Percentiles rank a stretch among this genome's conserved stretches.
phyloP scores from a whole-genome alignment of 2,797 vertebrate species.

The Acipenser ruthenus region DNA sequence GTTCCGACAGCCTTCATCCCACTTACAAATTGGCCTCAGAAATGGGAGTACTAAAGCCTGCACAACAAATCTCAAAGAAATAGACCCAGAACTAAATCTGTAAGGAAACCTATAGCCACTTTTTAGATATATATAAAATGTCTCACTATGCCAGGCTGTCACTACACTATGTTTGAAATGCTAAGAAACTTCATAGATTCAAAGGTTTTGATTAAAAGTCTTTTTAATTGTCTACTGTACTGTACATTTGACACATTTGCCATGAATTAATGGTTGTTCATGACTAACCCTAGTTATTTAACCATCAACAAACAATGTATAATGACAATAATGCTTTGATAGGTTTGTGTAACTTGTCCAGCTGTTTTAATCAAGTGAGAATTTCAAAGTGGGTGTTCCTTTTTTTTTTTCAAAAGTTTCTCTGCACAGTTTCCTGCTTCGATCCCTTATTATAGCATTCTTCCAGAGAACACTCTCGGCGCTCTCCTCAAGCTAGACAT shows the following conservation, averaged over 20 bases:
- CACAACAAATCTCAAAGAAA: too few species aligned
- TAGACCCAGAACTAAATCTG: too few species aligned
- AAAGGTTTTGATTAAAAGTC: too few species aligned
- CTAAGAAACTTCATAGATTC: too few species aligned
- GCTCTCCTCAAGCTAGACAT: slow-evolving; percentile 63
- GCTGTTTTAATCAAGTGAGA: background rate
- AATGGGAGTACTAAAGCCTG: too few species aligned
- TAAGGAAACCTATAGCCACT: too few species aligned
- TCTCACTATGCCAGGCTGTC: too few species aligned
- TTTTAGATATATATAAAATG: too few species aligned
- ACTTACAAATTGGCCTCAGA: too few species aligned
- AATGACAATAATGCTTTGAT: background rate
- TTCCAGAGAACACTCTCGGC: slow-evolving; percentile 58
- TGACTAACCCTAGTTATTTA: slow-evolving; percentile 9
- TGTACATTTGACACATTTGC: background rate
- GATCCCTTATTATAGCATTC: slow-evolving; percentile 74
- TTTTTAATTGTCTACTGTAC: background rate
- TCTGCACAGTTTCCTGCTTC: slow-evolving; percentile 66
- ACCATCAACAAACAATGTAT: background rate
- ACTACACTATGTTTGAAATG: too few species aligned
- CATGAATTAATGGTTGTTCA: slow-evolving; percentile 16
- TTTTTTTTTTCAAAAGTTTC: slow-evolving; percentile 59
- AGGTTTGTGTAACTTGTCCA: slow-evolving; percentile 10
- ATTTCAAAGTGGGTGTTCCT: slow-evolving; percentile 62
- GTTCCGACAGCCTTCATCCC: too few species aligned